Evolutionary conservation across 2,888 invertebrate genomes (phyloP), one percentile per base, ranked within the genome.

Genomic region (Boloria selene): DNA sequence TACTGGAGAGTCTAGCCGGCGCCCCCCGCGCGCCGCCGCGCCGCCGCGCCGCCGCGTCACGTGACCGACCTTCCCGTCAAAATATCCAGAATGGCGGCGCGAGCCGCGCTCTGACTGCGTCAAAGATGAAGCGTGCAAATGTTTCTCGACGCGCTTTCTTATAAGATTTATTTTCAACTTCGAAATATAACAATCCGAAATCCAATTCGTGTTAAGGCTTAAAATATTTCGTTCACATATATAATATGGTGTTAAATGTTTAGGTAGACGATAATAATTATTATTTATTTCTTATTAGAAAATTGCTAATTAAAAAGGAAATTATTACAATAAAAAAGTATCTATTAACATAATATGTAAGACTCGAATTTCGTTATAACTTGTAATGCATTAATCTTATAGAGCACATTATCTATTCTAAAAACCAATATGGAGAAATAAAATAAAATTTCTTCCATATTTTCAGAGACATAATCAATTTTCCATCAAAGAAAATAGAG

Each of bases 1-100:
- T 92, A 93, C 92, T 93, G 93, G 93, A 93, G 93, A 94, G 94
- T 94, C 94, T 94, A 94, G 94, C 93, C 94, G 84, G 86, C 88
- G 85, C 77, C 78, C 77, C 86, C 73, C 75, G 74, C 78, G 76
- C 82, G 87, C 75, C 77, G 22, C 71, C 79, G 82, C 86, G 84
- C 88, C 88, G 75, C 76, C 72, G 79, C 83, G 86, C 85, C 88
- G 88, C 85, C 92, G 87, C 86, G 93, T 95, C 95, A 95, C 94
- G 95, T 95, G 95, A 95, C 94, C 95, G 95, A 95, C 95, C 95
- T 95, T 95, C 95, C 95, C 95, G 95, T 95, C 95, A 95, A 95
- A 95, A 95, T 95, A 95, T 94, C 94, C 93, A 92, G 91, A 91
- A 91, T 91, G 91, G 91, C 89, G 89, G 88, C 88, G 84, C 81